phyloP scores from a whole-genome alignment of 2,888 invertebrate genomes.

The Eulithis prunata region DNA sequence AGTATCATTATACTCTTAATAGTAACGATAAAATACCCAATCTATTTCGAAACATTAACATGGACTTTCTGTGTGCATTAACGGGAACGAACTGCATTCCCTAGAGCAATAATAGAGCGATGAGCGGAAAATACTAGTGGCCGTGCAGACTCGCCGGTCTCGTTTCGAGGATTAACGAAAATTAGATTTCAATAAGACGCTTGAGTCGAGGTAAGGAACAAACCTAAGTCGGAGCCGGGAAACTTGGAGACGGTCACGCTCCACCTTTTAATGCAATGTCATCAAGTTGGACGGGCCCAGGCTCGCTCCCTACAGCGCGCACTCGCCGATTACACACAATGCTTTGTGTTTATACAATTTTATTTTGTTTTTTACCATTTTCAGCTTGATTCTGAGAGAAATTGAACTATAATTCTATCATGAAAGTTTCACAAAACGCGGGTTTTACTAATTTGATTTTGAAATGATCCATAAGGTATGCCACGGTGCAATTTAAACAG shows the following conservation, averaged over 20 bases:
- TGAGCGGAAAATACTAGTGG: constrained; percentile 63
- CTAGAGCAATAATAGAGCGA: constrained; percentile 54
- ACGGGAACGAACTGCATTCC: constrained; percentile 52
- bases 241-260: constrained; percentile 75
- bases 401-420: neutral
- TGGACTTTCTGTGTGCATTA: constrained; percentile 43
- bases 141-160: constrained; percentile 59
- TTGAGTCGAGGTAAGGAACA: constrained; percentile 71
- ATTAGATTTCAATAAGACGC: constrained; percentile 84
- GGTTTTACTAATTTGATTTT: too few species aligned
- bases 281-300: constrained; percentile 50
- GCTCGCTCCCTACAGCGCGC: constrained; percentile 35
- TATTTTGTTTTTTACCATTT: neutral
- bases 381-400: constrained; percentile 2
- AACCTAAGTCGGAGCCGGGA: constrained; percentile 73
- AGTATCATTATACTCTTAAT: constrained; percentile 39
- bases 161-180: constrained; percentile 78
- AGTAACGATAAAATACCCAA: constrained; percentile 42
- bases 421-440: neutral
- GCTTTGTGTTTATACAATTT: constrained; percentile 17
- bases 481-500: neutral
- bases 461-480: too few species aligned
- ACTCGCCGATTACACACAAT: constrained; percentile 28
- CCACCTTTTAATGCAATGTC: constrained; percentile 73
- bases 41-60: constrained; percentile 45